A percentile compares a stretch with the other conserved stretches of the same genome.
Conservation (phyloP, 2,113 vertebrate species). For the Laticauda colubrina region DNA sequence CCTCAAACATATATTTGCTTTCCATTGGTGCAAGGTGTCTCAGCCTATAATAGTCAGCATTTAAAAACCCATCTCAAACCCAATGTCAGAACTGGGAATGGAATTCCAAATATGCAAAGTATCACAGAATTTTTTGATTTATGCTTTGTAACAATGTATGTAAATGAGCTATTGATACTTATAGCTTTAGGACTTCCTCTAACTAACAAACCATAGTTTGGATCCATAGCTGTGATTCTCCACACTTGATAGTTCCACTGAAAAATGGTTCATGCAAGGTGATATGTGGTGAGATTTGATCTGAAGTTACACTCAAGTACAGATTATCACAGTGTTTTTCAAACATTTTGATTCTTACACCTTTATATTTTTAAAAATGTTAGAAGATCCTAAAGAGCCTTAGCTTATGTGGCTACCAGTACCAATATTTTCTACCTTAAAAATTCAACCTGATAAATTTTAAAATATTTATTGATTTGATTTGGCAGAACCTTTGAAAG, state of each 20-base stretch:
- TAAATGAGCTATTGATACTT: background rate
- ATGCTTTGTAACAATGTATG: background rate
- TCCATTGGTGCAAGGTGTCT: background rate
- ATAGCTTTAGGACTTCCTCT: background rate
- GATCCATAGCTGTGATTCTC: background rate
- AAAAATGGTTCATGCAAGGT: background rate
- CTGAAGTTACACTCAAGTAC: background rate
- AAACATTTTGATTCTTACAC: background rate
- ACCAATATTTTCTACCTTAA: background rate
- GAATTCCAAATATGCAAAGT: background rate
- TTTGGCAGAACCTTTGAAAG: background rate
- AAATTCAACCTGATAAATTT: background rate
- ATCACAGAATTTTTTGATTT: background rate
- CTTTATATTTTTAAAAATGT: background rate
- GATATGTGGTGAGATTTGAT: background rate
- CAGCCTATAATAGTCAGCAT: background rate
- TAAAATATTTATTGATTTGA: background rate
- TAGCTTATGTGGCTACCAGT: background rate
- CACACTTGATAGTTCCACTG: background rate
- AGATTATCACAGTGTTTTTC: background rate
- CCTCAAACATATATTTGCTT: background rate
- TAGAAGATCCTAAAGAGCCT: background rate
- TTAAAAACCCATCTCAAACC: background rate
- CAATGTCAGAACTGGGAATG: background rate
- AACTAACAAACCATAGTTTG: background rate